A percentile compares a stretch with the other conserved stretches of the same genome.
Conservation (phyloP, 2,113 vertebrate genomes). For the Lipophrys pholis region DNA sequence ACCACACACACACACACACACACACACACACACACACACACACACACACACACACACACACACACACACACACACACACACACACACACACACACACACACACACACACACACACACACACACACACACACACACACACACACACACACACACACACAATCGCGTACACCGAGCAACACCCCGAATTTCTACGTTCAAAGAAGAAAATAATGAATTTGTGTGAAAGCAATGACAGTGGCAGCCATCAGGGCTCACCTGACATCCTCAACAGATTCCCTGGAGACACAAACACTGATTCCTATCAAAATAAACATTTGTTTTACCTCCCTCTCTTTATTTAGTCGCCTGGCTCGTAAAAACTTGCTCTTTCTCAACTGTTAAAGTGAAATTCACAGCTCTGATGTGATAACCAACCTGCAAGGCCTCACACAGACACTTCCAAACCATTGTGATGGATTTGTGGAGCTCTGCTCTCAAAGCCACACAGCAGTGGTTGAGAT, state of each 20-base stretch:
- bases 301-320: constrained; percentile 56
- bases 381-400: constrained; percentile 1
- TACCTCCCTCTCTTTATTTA: background rate
- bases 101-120: too few relatives aligned
- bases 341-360: constrained; percentile 4
- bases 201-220: constrained; percentile 76
- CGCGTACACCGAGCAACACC: constrained; percentile 47
- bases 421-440: background rate
- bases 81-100: too few relatives aligned
- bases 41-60: too few relatives aligned
- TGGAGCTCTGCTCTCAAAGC: constrained; percentile 20
- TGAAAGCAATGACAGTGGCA: constrained; percentile 49
- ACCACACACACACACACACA: constrained; percentile 55
- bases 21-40: too few relatives aligned
- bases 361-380: constrained; percentile 18
- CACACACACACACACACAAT: too few relatives aligned
- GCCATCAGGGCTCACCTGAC: constrained; percentile 59
- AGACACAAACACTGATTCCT: constrained; percentile 42
- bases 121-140: too few relatives aligned
- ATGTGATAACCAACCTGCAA: constrained; percentile 20
- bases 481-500: constrained; percentile 19
- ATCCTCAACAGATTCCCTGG: constrained; percentile 48
- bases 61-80: too few relatives aligned
- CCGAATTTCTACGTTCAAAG: constrained; percentile 61
- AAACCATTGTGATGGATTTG: background rate